These are phyloP conservation scores for Cynocephalus volans DNA, from an alignment of 2,113 vertebrate species.

Conservation along the genomic window DNA sequence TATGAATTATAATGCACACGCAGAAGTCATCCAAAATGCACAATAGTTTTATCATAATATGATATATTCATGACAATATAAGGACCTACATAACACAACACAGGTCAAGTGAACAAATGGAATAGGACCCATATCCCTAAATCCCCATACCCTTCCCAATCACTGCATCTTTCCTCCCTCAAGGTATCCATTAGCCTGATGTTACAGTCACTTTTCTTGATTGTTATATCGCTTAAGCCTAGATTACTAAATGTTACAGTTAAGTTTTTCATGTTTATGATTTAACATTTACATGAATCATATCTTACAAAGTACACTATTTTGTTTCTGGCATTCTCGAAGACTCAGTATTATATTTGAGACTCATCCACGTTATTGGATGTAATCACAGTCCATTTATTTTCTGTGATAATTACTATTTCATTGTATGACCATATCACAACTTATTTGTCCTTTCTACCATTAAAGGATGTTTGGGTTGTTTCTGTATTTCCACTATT, in stretches of 20 bases:
- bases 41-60: neutral
- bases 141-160: accelerated
- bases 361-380: neutral
- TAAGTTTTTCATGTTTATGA: neutral
- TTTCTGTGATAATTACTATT: neutral
- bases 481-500: neutral
- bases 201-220: neutral
- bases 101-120: neutral
- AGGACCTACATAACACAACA: neutral
- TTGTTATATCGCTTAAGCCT: neutral
- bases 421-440: neutral
- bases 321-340: neutral
- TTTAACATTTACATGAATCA: neutral
- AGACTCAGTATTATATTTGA: neutral
- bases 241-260: neutral
- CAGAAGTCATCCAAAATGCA: neutral
- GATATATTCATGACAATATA: neutral
- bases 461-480: neutral
- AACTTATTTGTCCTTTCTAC: neutral
- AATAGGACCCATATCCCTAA: neutral
- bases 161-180: accelerated
- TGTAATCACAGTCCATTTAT: neutral
- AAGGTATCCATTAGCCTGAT: neutral
- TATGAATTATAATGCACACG: neutral
- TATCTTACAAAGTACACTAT: neutral